Percentiles rank a stretch among this genome's conserved stretches.
Evolutionary conservation across 2,113 vertebrate species (phyloP).

Genomic region (Corapipo altera): DNA sequence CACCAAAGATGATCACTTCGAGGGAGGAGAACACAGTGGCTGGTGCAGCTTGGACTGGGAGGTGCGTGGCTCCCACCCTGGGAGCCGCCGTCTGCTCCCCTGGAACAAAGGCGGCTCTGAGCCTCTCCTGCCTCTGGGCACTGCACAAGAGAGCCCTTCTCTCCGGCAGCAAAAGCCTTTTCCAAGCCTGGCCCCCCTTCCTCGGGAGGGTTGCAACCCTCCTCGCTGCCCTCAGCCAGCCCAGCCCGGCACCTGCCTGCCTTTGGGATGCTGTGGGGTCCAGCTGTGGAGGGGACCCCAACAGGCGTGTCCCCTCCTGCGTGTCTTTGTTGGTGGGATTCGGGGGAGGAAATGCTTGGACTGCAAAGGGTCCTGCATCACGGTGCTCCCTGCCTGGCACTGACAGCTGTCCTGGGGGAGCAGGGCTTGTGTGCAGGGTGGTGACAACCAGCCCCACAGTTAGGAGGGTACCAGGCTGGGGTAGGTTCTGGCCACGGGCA

Average conservation of each 20-base stretch:
- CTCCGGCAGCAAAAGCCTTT: not conserved
- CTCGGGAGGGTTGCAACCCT: not conserved
- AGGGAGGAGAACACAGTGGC: not conserved
- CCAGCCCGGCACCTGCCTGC: not conserved
- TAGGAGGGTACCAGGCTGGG: not conserved
- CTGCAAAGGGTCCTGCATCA: not conserved
- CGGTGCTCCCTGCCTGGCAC: not conserved
- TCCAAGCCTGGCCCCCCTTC: not conserved
- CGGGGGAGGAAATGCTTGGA: no score
- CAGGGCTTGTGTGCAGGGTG: not conserved
- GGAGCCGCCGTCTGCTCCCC: not conserved
- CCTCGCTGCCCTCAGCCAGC: not conserved
- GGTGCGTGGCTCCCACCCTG: not conserved
- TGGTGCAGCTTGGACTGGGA: not conserved
- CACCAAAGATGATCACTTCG: not conserved
- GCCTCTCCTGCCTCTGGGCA: slow-evolving; percentile 15
- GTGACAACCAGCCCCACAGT: accelerated
- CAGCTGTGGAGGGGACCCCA: not conserved
- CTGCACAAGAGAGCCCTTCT: slow-evolving; percentile 44
- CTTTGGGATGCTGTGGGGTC: not conserved
- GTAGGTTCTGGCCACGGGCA: not conserved
- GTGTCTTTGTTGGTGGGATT: not conserved
- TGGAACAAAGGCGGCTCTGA: slow-evolving; percentile 54
- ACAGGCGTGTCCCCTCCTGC: not conserved
- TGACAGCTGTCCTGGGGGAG: accelerated